Base-by-base conservation (phyloP, 2,797 vertebrate genomes). In the Tympanoctomys barrerae region DNA sequence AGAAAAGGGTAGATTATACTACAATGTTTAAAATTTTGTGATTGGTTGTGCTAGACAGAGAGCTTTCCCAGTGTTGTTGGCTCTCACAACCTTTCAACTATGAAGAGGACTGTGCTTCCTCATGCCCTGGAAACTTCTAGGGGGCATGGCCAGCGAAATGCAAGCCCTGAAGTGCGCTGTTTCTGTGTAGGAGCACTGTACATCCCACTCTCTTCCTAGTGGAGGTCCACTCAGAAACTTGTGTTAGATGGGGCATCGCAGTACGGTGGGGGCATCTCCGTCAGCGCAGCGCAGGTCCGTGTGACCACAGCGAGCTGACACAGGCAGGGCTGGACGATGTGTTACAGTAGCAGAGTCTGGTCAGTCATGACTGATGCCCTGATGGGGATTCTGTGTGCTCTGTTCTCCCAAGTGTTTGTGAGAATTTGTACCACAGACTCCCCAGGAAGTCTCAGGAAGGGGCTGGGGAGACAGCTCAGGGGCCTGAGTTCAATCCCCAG, bases 381-480 rank as follows among this genome's bases (percentile, higher is more conserved):
- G 62, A 57, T 62, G 49, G 81, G 33, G 36, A 73, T 82, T 94
- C 64, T 73, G 13, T 88, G 73, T 92, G 26, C 61, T 91, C 62
- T 78, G 5, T 59, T 85, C 73, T 75, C 75, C 54, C 19, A 22
- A 39, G 5, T 78, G 28, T 28, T 73, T 87, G 6, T 77, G 59
- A 80, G 75, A 52, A 68, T 75, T 70, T 77, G 92, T 78, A 57
- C n/a, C 11, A 0, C 46, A 77, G n/a, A 68, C 12, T 49, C 18
- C 83, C 5, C 1, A 61, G 49, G 82, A 68, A 83, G 79, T 24
- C 36, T 91, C 16, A 18, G 59, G 33, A 75, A 71, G 42, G 42
- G 42, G 42, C 42, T 5, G 42, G 42, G 42, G 42, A 42, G 42
- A 42, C 42, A 42, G 42, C 42, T 42, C 42, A 42, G 42, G 42